Evolutionary conservation across 2,797 vertebrate species (phyloP).

Genomic region (Orestias chungarensis): DNA sequence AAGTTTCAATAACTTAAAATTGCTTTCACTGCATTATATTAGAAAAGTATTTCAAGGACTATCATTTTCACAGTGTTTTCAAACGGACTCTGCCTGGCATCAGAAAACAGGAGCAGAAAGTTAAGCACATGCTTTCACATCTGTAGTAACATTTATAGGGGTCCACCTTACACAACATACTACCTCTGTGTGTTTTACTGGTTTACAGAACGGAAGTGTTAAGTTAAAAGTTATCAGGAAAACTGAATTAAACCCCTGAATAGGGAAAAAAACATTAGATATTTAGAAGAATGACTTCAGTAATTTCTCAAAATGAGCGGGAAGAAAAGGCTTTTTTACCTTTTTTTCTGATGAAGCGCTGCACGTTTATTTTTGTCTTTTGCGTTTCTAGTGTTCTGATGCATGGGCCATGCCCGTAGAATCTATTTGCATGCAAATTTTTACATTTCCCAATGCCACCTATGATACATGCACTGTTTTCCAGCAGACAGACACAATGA

Average conservation of each 20-base stretch:
- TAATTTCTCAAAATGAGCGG: constrained; percentile 36
- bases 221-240: constrained; percentile 5
- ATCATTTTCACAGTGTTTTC: constrained; percentile 44
- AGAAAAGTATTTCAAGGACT: constrained; percentile 56
- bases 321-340: constrained; percentile 29
- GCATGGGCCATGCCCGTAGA: constrained; percentile 63
- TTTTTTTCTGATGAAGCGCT: constrained; percentile 19
- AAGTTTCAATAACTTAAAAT: constrained; percentile 67
- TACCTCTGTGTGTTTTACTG: constrained; percentile 12
- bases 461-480: constrained; percentile 71
- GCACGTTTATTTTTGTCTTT: constrained; percentile 56
- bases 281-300: constrained; percentile 50
- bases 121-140: constrained; percentile 39
- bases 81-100: constrained; percentile 31
- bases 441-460: constrained; percentile 66
- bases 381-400: constrained; percentile 67
- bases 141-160: constrained; percentile 36
- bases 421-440: constrained; percentile 80
- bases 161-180: constrained; percentile 16
- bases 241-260: constrained; percentile 9
- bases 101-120: constrained; percentile 26
- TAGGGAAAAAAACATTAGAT: constrained; percentile 8
- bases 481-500: constrained; percentile 62
- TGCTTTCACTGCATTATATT: constrained; percentile 40
- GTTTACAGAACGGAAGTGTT: constrained; percentile 20